Evolutionary conservation across 1,140 invertebrate genomes (phyloP).

Genomic region (Drosophila micromelanica): DNA sequence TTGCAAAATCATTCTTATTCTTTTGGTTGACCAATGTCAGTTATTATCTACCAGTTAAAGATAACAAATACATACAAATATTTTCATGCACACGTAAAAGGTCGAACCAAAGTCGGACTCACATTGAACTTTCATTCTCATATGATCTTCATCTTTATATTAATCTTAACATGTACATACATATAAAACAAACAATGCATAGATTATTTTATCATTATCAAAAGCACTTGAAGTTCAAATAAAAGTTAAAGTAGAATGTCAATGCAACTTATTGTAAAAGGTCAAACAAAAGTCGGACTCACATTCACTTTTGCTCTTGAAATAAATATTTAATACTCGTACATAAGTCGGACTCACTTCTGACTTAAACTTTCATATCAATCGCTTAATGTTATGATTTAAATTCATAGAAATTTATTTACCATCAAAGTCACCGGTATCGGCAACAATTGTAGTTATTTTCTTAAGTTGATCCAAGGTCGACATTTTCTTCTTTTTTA

Average conservation of each 20-base stretch:
- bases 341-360: background rate
- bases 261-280: constrained; percentile 10
- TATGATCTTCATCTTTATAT: constrained; percentile 1
- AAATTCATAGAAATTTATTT: background rate
- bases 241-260: constrained; percentile 43
- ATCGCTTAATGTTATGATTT: background rate
- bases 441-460: constrained; percentile 8
- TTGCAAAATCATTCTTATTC: too few species aligned
- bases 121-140: constrained; percentile 3
- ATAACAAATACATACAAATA: too few species aligned
- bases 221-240: constrained; percentile 34
- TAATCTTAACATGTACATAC: too few species aligned
- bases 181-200: too few species aligned
- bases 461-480: constrained; percentile 13
- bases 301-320: constrained; percentile 16
- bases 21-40: too few species aligned
- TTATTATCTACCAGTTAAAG: too few species aligned
- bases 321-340: background rate
- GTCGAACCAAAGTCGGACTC: constrained; percentile 2
- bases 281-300: too few species aligned
- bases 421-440: constrained; percentile 13
- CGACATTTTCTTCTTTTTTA: constrained; percentile 11
- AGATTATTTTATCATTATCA: too few species aligned
- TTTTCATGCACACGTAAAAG: background rate
- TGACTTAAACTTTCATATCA: background rate